A percentile compares a stretch with the other conserved stretches of the same genome.
phyloP scores from a whole-genome alignment of 2,113 vertebrate species.

The Apistogramma diplotaenia region DNA sequence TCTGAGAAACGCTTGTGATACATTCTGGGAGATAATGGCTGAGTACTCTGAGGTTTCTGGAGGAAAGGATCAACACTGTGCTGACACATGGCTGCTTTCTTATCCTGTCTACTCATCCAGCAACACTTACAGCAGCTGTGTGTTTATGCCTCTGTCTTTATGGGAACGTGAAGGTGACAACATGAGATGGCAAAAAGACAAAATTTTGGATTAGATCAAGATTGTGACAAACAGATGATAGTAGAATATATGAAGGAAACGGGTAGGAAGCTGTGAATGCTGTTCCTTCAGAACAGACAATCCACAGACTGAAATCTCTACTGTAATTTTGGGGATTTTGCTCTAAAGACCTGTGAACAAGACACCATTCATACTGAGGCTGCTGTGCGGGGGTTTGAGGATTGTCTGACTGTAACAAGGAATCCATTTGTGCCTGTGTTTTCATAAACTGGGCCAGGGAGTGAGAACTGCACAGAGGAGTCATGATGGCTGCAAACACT shows the following conservation, averaged over 20 bases:
- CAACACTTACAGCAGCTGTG: not conserved
- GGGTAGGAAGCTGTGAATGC: not conserved
- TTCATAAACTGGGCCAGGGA: not conserved
- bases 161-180: slow-evolving; percentile 12
- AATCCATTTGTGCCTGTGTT: slow-evolving; percentile 38
- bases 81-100: slow-evolving; percentile 17
- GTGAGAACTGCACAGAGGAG: not conserved
- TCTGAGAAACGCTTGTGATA: slow-evolving; percentile 35
- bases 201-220: not conserved
- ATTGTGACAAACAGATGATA: not conserved
- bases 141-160: not conserved
- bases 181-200: not conserved
- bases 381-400: slow-evolving; percentile 28
- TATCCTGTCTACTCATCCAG: slow-evolving; percentile 25
- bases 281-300: not conserved
- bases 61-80: slow-evolving; percentile 9
- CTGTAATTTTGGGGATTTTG: slow-evolving; percentile 38
- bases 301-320: slow-evolving; percentile 12
- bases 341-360: slow-evolving; percentile 42
- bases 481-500: not conserved
- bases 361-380: slow-evolving; percentile 41
- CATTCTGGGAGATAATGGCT: slow-evolving; percentile 36
- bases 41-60: slow-evolving; percentile 22
- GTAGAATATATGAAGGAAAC: not conserved
- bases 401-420: slow-evolving; percentile 42